Evolutionary conservation across 2,113 vertebrate genomes (phyloP), one percentile per base, ranked within the genome.

Genomic region (Ageneiosus marmoratus): DNA sequence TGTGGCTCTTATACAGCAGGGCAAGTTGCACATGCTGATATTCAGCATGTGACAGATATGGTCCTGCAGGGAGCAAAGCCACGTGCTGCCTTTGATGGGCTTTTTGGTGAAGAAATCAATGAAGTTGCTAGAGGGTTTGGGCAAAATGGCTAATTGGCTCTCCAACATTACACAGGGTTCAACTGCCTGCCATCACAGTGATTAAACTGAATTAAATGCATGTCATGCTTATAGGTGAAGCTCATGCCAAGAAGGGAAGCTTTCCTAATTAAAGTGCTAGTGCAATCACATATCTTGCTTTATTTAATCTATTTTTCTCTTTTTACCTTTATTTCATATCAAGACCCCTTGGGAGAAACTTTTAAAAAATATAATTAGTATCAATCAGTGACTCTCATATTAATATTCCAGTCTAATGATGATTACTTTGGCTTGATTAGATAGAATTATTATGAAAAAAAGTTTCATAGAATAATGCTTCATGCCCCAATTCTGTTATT

Each of bases 101-200:
- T 76, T 86, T 86, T 81, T 80, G 10, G 77, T 80, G 32, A 69
- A 34, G 67, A 89, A 89, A 88, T 89, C 87, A 77, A 86, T 86
- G 51, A 37, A 20, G 22, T 72, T 67, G 82, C 67, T 41, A 55
- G n/a, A 62, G 77, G 56, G 67, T 60, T 77, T 56, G 78, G 84
- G 65, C n/a, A 63, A 56, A 67, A 63, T 16, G 41, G 37, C 78
- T 67, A 81, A 83, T 63, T 22, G 0, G 51, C 65, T 78, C 75
- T 78, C 53, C 13, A 24, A 65, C 37, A 56, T n/a, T 56, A 72
- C 62, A 62, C 44, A 79, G 41, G 79, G 75, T 77, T 60, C 51
- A 78, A 83, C 41, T 48, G 69, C 65, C 82, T 83, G 65, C 63
- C 32, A 63, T 78, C 63, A 70, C 41, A 70, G 77, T 60, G 55